Conservation (phyloP, 2,797 vertebrate species). For the Anas bahamensis region DNA sequence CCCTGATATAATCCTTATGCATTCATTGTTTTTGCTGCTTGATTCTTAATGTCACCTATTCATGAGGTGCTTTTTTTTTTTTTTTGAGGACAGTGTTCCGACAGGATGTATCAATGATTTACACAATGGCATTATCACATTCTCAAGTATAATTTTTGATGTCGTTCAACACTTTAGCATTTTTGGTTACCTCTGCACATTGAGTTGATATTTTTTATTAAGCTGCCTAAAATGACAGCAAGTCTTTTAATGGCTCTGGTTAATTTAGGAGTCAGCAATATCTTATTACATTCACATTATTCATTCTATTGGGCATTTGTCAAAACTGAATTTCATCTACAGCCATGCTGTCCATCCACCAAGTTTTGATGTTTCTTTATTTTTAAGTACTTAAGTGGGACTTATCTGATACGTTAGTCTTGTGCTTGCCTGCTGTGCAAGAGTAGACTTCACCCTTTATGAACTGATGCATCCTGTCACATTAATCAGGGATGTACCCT, state of each 20-base stretch:
- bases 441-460: slow-evolving; percentile 63
- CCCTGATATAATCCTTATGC: not conserved
- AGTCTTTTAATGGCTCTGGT: not conserved
- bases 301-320: not conserved
- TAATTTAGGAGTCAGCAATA: not conserved
- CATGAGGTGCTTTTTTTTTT: not conserved
- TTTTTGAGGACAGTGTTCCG: not conserved
- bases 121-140: not conserved
- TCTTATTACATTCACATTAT: not conserved
- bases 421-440: slow-evolving; percentile 2
- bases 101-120: not conserved
- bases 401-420: slow-evolving; percentile 30
- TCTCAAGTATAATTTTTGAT: not conserved
- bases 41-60: not conserved
- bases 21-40: not conserved
- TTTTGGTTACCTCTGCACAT: not conserved
- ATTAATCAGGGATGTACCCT: slow-evolving; percentile 54
- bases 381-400: slow-evolving; percentile 39
- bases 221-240: not conserved
- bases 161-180: not conserved
- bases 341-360: not conserved
- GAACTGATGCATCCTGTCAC: slow-evolving; percentile 67
- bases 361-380: not conserved
- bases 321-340: not conserved
- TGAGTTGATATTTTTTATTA: not conserved